phyloP scores from a whole-genome alignment of 2,113 vertebrate genomes.

The Sceloporus tristichus region DNA sequence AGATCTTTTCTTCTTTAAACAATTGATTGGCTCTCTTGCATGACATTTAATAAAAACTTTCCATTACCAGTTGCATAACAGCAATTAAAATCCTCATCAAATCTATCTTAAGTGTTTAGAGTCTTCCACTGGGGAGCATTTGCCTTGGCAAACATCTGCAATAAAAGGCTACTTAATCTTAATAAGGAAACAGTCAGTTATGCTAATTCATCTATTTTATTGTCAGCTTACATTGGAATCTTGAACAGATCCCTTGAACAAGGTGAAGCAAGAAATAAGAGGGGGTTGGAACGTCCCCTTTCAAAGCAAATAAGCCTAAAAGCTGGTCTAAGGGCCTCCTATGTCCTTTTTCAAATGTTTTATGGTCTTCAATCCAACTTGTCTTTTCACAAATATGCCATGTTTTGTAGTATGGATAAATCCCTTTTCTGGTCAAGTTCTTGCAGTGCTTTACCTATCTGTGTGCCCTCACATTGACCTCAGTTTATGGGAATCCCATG shows the following conservation, averaged over 20 bases:
- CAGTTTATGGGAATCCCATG: no score
- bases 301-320: neutral
- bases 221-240: constrained; percentile 74
- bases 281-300: constrained; percentile 33
- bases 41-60: constrained; percentile 78
- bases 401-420: neutral
- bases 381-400: neutral
- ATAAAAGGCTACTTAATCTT: constrained; percentile 82
- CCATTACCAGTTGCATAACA: constrained; percentile 76
- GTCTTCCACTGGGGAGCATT: constrained; percentile 78
- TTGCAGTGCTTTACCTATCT: neutral
- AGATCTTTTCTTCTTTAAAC: constrained; percentile 60
- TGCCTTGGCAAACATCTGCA: constrained; percentile 81
- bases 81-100: constrained; percentile 84
- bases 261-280: constrained; percentile 15
- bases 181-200: constrained; percentile 78
- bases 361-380: neutral
- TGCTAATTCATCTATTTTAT: constrained; percentile 76
- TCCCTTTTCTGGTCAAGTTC: neutral
- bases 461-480: no score
- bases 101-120: constrained; percentile 79
- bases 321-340: neutral
- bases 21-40: constrained; percentile 57
- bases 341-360: constrained; percentile 25
- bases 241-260: constrained; percentile 48